Conservation (phyloP, 2,797 vertebrate species). For the Catostomus latipinnis region DNA sequence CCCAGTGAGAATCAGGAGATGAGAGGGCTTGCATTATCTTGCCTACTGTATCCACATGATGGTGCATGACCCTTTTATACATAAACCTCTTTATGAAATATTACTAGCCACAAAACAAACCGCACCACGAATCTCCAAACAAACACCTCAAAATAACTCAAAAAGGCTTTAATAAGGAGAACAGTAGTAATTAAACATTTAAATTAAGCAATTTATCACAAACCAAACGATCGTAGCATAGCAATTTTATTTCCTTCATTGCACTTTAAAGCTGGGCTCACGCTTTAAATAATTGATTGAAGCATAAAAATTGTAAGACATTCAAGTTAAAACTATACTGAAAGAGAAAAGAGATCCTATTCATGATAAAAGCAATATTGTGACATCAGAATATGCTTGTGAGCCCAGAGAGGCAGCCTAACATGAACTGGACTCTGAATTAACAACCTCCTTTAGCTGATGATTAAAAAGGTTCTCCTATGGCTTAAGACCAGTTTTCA, state of each 20-base stretch:
- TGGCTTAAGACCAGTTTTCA: constrained; percentile 20
- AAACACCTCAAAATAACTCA: constrained; percentile 18
- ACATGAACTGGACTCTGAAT: constrained; percentile 57
- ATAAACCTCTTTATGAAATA: constrained; percentile 39
- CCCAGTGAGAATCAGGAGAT: constrained; percentile 10
- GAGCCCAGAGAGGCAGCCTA: not conserved
- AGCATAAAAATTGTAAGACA: constrained; percentile 46
- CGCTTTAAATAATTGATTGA: constrained; percentile 55
- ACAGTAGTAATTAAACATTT: constrained; percentile 42
- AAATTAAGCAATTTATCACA: constrained; percentile 18
- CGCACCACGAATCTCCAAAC: not conserved
- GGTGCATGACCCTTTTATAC: not conserved
- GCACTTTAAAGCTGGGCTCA: not conserved
- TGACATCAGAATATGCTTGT: not conserved
- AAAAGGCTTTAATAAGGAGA: not conserved
- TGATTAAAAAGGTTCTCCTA: constrained; percentile 55
- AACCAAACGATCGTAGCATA: not conserved
- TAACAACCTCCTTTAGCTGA: constrained; percentile 62
- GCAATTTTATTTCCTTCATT: not conserved
- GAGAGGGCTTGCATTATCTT: constrained; percentile 27
- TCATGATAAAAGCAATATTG: not conserved
- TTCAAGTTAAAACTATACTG: constrained; percentile 24
- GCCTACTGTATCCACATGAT: constrained; percentile 30
- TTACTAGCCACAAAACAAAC: constrained; percentile 15
- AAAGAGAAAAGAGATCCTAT: constrained; percentile 12